Evolutionary conservation across 2,888 invertebrate genomes (phyloP), one percentile per base, ranked within the genome.

Genomic region (Caenorhabditis imperialis): DNA sequence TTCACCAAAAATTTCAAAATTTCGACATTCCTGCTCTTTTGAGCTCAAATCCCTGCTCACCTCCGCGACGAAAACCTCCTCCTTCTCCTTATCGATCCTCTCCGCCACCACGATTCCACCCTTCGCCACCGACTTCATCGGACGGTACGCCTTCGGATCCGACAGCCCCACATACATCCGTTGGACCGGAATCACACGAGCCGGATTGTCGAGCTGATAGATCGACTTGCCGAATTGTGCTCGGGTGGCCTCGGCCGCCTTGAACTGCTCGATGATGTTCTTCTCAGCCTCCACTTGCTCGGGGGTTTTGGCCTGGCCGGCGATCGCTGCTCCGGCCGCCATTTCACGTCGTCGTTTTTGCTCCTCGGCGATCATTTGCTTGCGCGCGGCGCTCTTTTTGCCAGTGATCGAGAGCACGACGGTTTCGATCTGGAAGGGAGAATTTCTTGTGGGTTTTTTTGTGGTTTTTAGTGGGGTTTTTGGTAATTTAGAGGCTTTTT

Each of bases 371-470:
- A n/a, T n/a, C n/a, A n/a, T n/a, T 6, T 27, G 48, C 47, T 65
- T 65, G 33, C 50, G 55, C 16, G 42, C 20, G 8, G 67, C 51
- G 12, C 27, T 67, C 57, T 74, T 74, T 50, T 75, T 75, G 20
- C 69, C 69, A n/a, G 75, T 63, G 25, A 75, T 70, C 27, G 75
- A 75, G 30, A 75, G 27, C 7, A 75, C 75, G 10, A 61, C 75
- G 10, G 75, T 70, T 33, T 75, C 75, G 16, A 74, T 47, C 54
- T 42, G 42, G 3, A 42, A 42, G n/a, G n/a, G 4, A n/a, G n/a
- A n/a, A n/a, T n/a, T n/a, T n/a, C n/a, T n/a, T n/a, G n/a, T n/a
- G n/a, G n/a, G n/a, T n/a, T n/a, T n/a, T n/a, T n/a, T n/a, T n/a
- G n/a, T n/a, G n/a, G n/a, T n/a, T n/a, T n/a, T n/a, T n/a, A n/a